These are phyloP conservation scores for Ammospiza maritima DNA, from an alignment of 2,797 vertebrate species.

Conservation along the genomic window DNA sequence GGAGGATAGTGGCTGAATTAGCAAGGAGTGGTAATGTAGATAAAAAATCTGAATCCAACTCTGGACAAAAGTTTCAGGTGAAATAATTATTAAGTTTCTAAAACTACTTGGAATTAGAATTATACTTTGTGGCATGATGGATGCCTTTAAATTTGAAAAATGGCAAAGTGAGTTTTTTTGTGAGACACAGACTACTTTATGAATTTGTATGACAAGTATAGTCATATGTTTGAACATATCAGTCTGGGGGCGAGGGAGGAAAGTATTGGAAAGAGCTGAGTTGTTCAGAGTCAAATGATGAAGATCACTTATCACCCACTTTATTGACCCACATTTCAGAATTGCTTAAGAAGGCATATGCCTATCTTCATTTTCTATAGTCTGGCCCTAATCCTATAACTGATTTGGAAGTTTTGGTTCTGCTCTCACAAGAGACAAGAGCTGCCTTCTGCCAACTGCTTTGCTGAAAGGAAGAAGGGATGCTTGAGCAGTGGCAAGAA, in stretches of 20 bases:
- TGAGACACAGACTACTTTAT: not conserved
- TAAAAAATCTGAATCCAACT: not conserved
- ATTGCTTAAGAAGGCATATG: not conserved
- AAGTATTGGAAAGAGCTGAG: not conserved
- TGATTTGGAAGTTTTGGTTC: not conserved
- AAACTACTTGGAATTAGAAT: not conserved
- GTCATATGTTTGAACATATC: not conserved
- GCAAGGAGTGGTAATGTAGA: not conserved
- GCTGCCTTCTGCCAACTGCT: not conserved
- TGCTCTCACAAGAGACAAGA: not conserved
- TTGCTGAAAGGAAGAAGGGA: not conserved
- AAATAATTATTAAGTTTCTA: not conserved
- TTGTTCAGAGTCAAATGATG: not conserved
- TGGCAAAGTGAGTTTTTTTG: not conserved
- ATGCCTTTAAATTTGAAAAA: not conserved
- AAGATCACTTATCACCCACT: not conserved
- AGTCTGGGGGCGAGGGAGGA: fast-evolving
- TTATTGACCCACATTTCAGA: not conserved
- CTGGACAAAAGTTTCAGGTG: not conserved
- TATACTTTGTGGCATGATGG: not conserved
- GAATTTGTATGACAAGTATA: not conserved
- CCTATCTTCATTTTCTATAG: not conserved
- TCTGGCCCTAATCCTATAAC: not conserved
- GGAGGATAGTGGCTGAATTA: not conserved
- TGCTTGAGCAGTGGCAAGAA: not conserved